Percentiles rank a stretch among this genome's conserved stretches.
phyloP scores from a whole-genome alignment of 2,888 invertebrate genomes.

The Drosophila merina region DNA sequence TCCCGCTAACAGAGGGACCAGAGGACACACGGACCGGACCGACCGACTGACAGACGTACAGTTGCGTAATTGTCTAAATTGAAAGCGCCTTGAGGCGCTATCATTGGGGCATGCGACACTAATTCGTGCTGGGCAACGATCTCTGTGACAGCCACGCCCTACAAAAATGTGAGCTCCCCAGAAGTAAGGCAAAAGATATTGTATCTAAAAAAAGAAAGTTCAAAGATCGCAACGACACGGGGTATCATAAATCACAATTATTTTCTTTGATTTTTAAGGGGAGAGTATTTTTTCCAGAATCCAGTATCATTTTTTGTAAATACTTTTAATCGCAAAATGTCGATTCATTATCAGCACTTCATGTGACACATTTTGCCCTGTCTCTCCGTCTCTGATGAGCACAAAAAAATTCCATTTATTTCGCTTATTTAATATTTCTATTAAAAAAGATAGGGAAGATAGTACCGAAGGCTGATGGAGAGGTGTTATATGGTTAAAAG shows the following conservation, averaged over 20 bases:
- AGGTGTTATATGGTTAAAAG: constrained; percentile 34
- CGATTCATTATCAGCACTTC: constrained; percentile 38
- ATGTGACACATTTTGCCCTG: constrained; percentile 32
- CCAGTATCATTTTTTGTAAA: not conserved
- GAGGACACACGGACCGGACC: constrained; percentile 2
- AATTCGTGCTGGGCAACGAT: constrained; percentile 54
- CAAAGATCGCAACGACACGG: not conserved
- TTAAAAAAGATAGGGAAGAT: constrained; percentile 5
- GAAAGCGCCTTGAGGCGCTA: constrained; percentile 74
- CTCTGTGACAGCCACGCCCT: constrained; percentile 49
- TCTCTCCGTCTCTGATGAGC: not conserved
- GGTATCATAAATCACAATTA: not conserved
- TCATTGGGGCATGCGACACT: constrained; percentile 67
- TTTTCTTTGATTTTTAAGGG: not conserved
- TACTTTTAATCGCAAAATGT: constrained; percentile 25
- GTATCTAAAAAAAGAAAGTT: constrained; percentile 2
- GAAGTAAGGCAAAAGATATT: not conserved
- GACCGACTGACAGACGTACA: constrained; percentile 22
- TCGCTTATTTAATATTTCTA: not conserved
- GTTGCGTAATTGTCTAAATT: constrained; percentile 74
- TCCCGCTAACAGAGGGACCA: constrained; percentile 10
- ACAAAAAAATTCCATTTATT: constrained; percentile 2
- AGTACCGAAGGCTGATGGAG: constrained; percentile 28
- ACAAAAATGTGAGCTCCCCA: constrained; percentile 20
- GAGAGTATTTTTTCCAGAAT: not conserved